Percentiles rank a stretch among this genome's conserved stretches.
Conservation (phyloP, 2,797 vertebrate genomes). For the Erethizon dorsatum region DNA sequence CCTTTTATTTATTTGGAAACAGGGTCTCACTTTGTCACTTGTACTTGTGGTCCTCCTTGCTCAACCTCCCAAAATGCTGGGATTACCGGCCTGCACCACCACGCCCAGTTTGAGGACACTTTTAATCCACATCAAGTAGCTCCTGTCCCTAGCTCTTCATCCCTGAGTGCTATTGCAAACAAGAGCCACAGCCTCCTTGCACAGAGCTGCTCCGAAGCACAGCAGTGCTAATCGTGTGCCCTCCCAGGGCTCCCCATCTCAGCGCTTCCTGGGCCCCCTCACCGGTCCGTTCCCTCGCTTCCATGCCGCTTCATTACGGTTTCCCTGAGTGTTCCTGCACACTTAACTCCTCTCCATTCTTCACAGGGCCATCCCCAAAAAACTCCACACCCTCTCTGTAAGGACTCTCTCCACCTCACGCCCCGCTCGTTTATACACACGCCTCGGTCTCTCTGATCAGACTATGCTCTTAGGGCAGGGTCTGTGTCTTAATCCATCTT, state of each 20-base stretch:
- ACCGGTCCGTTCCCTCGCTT: neutral
- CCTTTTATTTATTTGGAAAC: neutral
- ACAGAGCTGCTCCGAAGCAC: neutral
- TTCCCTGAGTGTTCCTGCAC: neutral
- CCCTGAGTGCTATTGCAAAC: neutral
- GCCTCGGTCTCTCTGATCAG: neutral
- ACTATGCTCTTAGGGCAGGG: neutral
- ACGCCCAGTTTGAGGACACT: neutral
- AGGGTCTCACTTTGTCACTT: neutral
- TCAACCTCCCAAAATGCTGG: neutral
- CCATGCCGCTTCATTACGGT: rapidly evolving
- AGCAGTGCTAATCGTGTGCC: neutral
- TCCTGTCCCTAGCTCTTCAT: neutral
- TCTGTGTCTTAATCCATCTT: slow-evolving; percentile 32
- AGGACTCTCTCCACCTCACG: neutral
- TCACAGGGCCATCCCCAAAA: neutral
- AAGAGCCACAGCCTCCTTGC: neutral
- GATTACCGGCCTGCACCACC: neutral
- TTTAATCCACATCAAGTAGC: neutral
- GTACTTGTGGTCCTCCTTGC: neutral
- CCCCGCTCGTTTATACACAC: neutral
- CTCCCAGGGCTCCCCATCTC: rapidly evolving
- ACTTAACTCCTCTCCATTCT: neutral
- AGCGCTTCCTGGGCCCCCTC: rapidly evolving
- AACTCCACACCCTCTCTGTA: neutral